Conservation (phyloP, 2,113 vertebrate genomes). For the Climacteris rufus region DNA sequence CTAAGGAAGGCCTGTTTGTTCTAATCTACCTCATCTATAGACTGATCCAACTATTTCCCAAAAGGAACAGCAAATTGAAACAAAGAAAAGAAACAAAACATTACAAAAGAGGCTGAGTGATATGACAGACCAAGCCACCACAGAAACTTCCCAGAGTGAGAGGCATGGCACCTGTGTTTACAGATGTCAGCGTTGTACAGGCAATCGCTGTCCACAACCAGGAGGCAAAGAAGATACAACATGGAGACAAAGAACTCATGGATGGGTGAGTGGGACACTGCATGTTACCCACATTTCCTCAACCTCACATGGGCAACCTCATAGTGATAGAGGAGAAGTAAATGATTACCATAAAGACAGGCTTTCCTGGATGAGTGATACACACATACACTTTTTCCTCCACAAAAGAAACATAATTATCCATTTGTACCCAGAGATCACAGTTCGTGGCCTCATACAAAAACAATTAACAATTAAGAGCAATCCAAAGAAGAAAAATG, state of each 20-base stretch:
- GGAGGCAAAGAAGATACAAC: neutral
- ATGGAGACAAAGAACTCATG: neutral
- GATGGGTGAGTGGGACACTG: rapidly evolving
- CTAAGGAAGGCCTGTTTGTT: neutral
- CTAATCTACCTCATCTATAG: neutral
- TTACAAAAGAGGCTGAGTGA: neutral
- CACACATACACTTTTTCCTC: neutral
- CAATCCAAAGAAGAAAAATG: neutral
- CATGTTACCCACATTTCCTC: neutral
- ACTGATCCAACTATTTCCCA: neutral
- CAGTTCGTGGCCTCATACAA: neutral
- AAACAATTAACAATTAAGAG: neutral
- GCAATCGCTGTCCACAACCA: neutral
- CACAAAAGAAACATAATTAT: neutral
- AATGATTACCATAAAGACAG: neutral
- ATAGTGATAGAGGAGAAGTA: neutral
- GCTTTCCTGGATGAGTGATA: neutral
- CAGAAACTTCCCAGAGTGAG: neutral
- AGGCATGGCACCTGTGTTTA: neutral
- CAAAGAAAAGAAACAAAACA: neutral
- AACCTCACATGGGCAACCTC: neutral
- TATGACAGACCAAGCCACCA: neutral
- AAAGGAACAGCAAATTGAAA: neutral
- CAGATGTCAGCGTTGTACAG: neutral
- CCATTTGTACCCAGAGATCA: neutral